Evolutionary conservation across 2,113 vertebrate genomes (phyloP).

Genomic region (Semicossyphus pulcher): DNA sequence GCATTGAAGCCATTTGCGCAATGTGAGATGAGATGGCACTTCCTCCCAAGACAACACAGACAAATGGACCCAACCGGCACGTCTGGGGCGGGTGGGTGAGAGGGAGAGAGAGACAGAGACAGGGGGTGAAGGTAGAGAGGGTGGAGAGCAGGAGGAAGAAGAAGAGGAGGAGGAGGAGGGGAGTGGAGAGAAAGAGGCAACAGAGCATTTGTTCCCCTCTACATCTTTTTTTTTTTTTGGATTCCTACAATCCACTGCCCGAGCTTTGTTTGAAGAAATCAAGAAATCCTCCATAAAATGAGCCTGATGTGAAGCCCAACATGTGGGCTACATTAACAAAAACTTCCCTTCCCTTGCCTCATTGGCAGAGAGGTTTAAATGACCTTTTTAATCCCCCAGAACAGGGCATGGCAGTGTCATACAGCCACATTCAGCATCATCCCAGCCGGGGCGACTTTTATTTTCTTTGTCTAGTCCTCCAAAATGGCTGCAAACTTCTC

Average conservation of each 20-base stretch:
- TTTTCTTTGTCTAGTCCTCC: constrained; percentile 1
- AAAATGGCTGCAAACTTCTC: constrained; percentile 56
- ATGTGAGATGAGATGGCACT: constrained; percentile 84
- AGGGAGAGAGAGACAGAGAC: constrained; percentile 22
- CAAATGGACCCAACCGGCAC: constrained; percentile 81
- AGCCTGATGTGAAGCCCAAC: constrained; percentile 6
- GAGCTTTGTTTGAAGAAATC: constrained; percentile 39
- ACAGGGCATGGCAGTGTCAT: constrained; percentile 43
- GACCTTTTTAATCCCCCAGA: no score
- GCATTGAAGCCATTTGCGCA: constrained; percentile 81
- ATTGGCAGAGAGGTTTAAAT: constrained; percentile 24
- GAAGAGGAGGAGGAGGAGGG: constrained; percentile 28
- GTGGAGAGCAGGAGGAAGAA: neutral
- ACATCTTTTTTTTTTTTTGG: constrained; percentile 18
- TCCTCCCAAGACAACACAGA: constrained; percentile 81
- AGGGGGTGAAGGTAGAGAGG: constrained; percentile 46
- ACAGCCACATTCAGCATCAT: constrained; percentile 13
- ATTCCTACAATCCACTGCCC: constrained; percentile 58
- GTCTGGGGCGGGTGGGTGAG: constrained; percentile 59
- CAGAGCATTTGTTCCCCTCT: constrained; percentile 70
- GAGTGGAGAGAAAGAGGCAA: constrained; percentile 40
- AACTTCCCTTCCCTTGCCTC: neutral
- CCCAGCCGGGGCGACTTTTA: constrained; percentile 32
- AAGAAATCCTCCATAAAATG: neutral
- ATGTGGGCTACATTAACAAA: constrained; percentile 23